A percentile compares a stretch with the other conserved stretches of the same genome.
These are phyloP conservation scores for Umimayanthus kanabou DNA, from an alignment of 92 coral and sea anemone species.

Conservation along the genomic window DNA sequence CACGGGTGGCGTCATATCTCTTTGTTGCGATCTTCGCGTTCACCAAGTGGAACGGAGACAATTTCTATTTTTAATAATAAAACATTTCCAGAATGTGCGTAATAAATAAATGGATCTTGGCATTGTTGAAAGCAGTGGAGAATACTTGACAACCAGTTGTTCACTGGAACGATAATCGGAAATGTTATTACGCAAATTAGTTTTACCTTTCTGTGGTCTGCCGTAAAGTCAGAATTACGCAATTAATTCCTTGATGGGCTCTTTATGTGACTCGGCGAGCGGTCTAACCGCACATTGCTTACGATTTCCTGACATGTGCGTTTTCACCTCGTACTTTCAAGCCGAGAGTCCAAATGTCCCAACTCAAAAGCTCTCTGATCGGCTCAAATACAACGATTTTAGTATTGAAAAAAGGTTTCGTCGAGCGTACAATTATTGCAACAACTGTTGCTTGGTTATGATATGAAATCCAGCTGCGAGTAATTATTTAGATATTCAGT, in stretches of 20 bases:
- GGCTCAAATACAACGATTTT: not conserved
- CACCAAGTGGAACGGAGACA: not conserved
- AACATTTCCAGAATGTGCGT: not conserved
- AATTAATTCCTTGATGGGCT: slow-evolving; percentile 28
- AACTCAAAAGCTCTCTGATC: not conserved
- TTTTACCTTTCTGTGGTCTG: not conserved
- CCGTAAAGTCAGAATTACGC: not conserved
- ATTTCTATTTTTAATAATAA: slow-evolving; percentile 18
- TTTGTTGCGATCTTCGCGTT: not conserved
- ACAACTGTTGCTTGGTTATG: not conserved
- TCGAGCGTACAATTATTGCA: slow-evolving; percentile 1
- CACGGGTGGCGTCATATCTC: slow-evolving; percentile 12
- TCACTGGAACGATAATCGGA: not conserved
- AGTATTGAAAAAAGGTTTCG: not conserved
- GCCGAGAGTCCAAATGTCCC: not conserved
- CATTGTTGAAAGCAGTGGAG: not conserved
- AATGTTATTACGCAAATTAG: not conserved
- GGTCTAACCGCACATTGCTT: slow-evolving; percentile 32
- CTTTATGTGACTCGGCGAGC: slow-evolving; percentile 27
- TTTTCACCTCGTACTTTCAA: not conserved
- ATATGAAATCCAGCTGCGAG: slow-evolving; percentile 35
- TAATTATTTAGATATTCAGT: not conserved
- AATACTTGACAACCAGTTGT: slow-evolving; percentile 15
- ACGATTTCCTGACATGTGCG: slow-evolving; percentile 33
- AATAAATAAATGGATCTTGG: not conserved